Base-by-base conservation (phyloP, 2,797 vertebrate species). In the Melanogrammus aeglefinus region DNA sequence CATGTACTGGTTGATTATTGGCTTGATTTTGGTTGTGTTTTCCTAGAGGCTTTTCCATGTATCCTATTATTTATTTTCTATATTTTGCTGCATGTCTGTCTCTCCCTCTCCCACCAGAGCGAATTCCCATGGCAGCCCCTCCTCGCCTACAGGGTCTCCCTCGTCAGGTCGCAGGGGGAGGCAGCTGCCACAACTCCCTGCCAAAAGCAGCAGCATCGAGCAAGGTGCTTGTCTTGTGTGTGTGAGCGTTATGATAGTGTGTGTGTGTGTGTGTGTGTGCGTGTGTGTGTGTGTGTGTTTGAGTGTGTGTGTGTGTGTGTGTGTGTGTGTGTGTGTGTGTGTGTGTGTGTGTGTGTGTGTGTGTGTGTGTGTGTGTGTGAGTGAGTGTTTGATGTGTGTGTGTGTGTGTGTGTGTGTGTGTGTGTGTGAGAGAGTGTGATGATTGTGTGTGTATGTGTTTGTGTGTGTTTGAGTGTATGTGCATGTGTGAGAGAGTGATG, bases 131-230 rank as follows among this genome's bases (percentile, higher is more conserved):
- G 95, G 94, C 89, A 95, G 94, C 88, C 95, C 92, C 78, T 95
- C 96, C 76, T 93, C 96, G 80, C 93, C 95, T 6, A 86, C 91
- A 51, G 96, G 96, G 85, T 89, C 95, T 10, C 90, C 95, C 75
- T 95, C 94, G 88, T 93, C 95, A 88, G 94, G 91, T 79, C 96
- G 96, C 86, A 95, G 96, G 90, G 96, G 96, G 88, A 93, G 98
- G 75, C 97, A 99, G 86, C 95, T 99, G 74, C 98, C 97, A 0
- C 96, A 98, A 87, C 96, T 99, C 85, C 98, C 98, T 16, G 93
- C 96, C 76, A 96, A 97, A 84, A 97, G 96, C 88, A 94, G 96
- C 95, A 97, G 95, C 92, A 92, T 96, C 91, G 97, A 99, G 93
- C 96, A 98, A 96, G 98, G 98, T 99, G 80, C 36, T 31, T 70